phyloP scores from a whole-genome alignment of 1,140 invertebrate species.

The Caenorhabditis brenneri region DNA sequence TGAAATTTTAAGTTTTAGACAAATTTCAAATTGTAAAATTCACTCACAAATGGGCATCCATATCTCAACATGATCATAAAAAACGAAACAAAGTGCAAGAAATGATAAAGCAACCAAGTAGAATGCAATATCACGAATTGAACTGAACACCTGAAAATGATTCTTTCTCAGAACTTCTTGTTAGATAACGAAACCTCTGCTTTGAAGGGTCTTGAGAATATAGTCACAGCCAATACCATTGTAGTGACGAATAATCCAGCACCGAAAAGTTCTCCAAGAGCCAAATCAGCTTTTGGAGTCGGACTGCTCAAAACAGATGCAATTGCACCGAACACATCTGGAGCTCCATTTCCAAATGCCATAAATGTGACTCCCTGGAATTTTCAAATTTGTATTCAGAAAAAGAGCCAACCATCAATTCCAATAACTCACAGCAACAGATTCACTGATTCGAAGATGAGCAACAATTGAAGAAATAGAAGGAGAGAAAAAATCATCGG shows the following conservation, averaged over 20 bases:
- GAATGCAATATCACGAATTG: conserved; percentile 78
- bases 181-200: too few species aligned
- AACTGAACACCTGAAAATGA: conserved; percentile 41
- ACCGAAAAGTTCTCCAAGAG: conserved; percentile 75
- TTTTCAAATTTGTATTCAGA: neutral
- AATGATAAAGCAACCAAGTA: conserved; percentile 75
- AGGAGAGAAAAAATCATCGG: conserved; percentile 79
- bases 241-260: conserved; percentile 79
- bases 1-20: neutral
- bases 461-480: conserved; percentile 77
- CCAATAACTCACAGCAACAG: conserved; percentile 74
- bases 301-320: conserved; percentile 73
- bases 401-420: too few species aligned
- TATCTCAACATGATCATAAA: conserved; percentile 72
- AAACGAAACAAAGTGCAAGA: conserved; percentile 73
- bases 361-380: conserved; percentile 78
- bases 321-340: conserved; percentile 79
- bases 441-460: conserved; percentile 78
- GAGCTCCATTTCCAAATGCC: conserved; percentile 82
- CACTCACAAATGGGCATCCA: conserved; percentile 72
- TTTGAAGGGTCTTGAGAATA: conserved; percentile 76
- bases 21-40: neutral
- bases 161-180: too few species aligned
- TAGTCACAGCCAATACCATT: conserved; percentile 77
- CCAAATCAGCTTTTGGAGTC: conserved; percentile 74